These are phyloP conservation scores for Barypeithes pellucidus DNA, from an alignment of 2,888 invertebrate species.

Conservation along the genomic window DNA sequence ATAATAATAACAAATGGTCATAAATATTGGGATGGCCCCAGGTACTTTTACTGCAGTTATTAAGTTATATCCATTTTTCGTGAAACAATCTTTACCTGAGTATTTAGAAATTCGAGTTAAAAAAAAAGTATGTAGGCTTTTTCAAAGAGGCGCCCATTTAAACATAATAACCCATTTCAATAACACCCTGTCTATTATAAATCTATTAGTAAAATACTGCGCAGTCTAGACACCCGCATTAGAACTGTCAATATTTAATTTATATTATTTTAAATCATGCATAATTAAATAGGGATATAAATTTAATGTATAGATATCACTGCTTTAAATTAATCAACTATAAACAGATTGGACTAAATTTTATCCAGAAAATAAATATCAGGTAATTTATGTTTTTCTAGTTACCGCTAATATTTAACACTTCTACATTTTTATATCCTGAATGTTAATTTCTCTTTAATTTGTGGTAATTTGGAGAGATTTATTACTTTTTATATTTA, in stretches of 20 bases:
- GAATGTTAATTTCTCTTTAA: background rate
- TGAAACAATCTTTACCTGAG: too few relatives aligned
- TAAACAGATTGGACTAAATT: background rate
- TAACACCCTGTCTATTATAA: too few relatives aligned
- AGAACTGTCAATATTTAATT: background rate
- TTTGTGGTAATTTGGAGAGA: background rate
- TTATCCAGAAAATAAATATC: background rate
- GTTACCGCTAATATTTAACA: background rate
- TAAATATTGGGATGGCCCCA: too few relatives aligned
- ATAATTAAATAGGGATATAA: background rate
- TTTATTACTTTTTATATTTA: background rate
- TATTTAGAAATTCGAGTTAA: too few relatives aligned
- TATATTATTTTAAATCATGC: background rate
- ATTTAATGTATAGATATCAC: background rate
- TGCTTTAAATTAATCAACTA: conserved; percentile 1
- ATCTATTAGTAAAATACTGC: too few relatives aligned
- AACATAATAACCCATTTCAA: too few relatives aligned
- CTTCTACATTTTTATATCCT: background rate
- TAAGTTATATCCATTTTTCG: too few relatives aligned
- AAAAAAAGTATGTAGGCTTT: too few relatives aligned
- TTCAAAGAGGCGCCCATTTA: too few relatives aligned
- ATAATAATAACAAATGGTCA: too few relatives aligned
- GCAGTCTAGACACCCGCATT: background rate
- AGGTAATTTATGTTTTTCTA: background rate
- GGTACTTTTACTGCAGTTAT: too few relatives aligned